Conservation (phyloP, 2,888 invertebrate species). For the Mythimna pallens region DNA sequence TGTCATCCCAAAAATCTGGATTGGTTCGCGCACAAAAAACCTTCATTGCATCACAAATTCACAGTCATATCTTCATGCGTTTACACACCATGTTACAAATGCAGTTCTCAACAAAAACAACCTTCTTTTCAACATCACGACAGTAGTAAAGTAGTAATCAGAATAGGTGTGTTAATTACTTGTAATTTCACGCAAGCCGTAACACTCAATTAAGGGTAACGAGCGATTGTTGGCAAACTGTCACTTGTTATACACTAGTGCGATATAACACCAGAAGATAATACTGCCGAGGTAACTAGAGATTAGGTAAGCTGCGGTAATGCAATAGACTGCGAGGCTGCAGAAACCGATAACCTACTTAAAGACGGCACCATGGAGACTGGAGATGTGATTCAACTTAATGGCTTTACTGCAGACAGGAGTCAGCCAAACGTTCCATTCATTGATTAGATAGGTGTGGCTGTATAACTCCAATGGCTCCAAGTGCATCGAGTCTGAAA, state of each 20-base stretch:
- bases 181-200: slow-evolving; percentile 32
- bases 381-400: not conserved
- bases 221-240: slow-evolving; percentile 49
- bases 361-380: not conserved
- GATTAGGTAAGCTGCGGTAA: slow-evolving; percentile 35
- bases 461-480: not conserved
- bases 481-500: too few species aligned
- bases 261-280: slow-evolving; percentile 44
- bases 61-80: slow-evolving; percentile 3
- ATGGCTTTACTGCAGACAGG: not conserved
- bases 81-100: slow-evolving; percentile 3
- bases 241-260: slow-evolving; percentile 38
- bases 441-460: not conserved
- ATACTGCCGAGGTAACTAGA: slow-evolving; percentile 26
- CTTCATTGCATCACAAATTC: not conserved
- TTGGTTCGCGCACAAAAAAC: not conserved
- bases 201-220: slow-evolving; percentile 43
- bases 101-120: slow-evolving; percentile 10
- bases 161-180: slow-evolving; percentile 31
- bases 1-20: not conserved
- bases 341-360: not conserved
- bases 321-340: slow-evolving; percentile 11
- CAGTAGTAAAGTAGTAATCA: slow-evolving; percentile 23
- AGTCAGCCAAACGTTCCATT: not conserved
- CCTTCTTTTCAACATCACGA: slow-evolving; percentile 27